Evolutionary conservation across 2,888 invertebrate species (phyloP), one percentile per base, ranked within the genome.

Genomic region (Chelonus formosanus): DNA sequence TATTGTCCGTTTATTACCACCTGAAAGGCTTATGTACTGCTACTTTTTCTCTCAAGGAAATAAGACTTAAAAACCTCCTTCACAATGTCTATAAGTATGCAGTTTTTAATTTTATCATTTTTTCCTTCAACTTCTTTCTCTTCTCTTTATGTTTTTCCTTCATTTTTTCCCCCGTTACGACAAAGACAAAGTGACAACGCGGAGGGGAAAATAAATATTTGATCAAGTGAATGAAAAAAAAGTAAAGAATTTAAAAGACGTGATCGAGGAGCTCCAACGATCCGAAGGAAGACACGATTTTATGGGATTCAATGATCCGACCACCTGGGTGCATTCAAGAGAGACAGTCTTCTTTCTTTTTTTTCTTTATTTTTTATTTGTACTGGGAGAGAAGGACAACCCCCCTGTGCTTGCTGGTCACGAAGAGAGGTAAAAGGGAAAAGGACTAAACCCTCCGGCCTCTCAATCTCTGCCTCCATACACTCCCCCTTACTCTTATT

Each of bases 401-500:
- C 43, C 10, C 40, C 47, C 34, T 53, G 44, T 61, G 31, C 52
- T 44, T 20, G 44, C 34, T 34, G 66, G 57, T 66, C 66, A 56
- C 61, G 55, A 63, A 50, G 47, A 57, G 36, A 65, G 52, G 45
- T 56, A 48, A 54, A 47, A 57, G 52, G 60, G 67, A 54, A 65
- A 67, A 64, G 63, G 70, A 69, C 67, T 59, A 64, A 59, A 55
- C 68, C 65, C 67, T 65, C 70, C 55, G 53, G 65, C 67, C 73
- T 75, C 75, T 76, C 76, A 76, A 76, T 76, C 75, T 70, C 67
- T 67, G 67, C 70, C 67, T 63, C 67, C 68, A 67, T 73, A 74
- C 74, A 74, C 73, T 72, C 70, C 70, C 69, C 48, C 65, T 62
- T 68, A 65, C 67, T 73, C 75, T 77, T 76, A 76, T 77, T 78